These are phyloP conservation scores for Saccopteryx bilineata DNA, from an alignment of 2,113 vertebrate genomes.

Conservation along the genomic window DNA sequence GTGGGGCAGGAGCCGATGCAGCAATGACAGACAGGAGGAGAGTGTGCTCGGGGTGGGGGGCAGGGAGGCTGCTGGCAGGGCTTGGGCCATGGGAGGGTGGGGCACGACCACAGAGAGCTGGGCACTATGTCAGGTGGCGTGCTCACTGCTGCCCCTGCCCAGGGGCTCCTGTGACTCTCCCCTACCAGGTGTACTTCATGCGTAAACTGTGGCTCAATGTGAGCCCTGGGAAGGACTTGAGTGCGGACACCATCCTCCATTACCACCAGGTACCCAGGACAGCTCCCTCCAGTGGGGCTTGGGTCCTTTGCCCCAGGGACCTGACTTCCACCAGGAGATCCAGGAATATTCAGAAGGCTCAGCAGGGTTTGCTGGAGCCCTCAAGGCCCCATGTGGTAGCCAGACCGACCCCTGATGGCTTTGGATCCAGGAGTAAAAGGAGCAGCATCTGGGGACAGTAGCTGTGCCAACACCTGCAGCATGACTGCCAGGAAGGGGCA, in stretches of 20 bases:
- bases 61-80: not conserved
- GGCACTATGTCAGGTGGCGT: not conserved
- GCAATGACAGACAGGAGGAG: not conserved
- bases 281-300: not conserved
- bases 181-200: slow-evolving; percentile 96
- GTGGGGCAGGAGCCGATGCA: too few species aligned
- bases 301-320: not conserved
- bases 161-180: slow-evolving; percentile 86
- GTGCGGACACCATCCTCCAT: slow-evolving; percentile 96
- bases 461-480: not conserved
- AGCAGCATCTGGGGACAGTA: not conserved
- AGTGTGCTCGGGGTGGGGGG: not conserved
- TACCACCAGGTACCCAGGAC: slow-evolving; percentile 93
- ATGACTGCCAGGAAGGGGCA: accelerated
- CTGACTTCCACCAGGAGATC: not conserved
- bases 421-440: not conserved
- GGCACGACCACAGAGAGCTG: not conserved
- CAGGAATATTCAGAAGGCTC: not conserved
- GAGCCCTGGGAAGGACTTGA: slow-evolving; percentile 93
- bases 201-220: slow-evolving; percentile 97
- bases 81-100: not conserved
- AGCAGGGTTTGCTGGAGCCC: not conserved
- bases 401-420: not conserved
- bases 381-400: too few species aligned
- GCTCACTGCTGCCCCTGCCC: slow-evolving; percentile 38